Evolutionary conservation across 2,888 invertebrate species (phyloP).

Genomic region (Lithosia quadra): DNA sequence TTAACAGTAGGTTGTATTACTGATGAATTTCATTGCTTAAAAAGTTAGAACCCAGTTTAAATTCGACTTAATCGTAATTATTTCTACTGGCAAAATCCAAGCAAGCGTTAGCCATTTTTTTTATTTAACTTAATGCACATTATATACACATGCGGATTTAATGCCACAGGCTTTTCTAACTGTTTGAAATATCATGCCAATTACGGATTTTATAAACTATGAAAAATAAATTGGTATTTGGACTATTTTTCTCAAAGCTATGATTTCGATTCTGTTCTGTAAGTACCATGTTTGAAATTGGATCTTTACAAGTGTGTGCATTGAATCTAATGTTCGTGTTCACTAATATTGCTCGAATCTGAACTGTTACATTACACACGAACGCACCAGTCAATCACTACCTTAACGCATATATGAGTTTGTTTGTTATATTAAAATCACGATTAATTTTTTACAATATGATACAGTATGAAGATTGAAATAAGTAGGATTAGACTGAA

Average conservation of each 20-base stretch:
- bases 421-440: conserved; percentile 5
- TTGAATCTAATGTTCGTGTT: neutral
- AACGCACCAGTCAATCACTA: neutral
- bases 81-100: neutral
- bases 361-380: neutral
- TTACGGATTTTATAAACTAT: too few species aligned
- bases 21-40: neutral
- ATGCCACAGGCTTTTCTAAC: too few species aligned
- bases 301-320: too few species aligned
- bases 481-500: neutral
- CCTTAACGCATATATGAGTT: neutral
- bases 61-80: neutral
- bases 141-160: too few species aligned
- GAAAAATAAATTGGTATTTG: too few species aligned
- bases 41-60: neutral
- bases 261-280: neutral
- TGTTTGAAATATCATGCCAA: too few species aligned
- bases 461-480: neutral
- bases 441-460: neutral
- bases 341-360: neutral
- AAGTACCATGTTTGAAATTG: too few species aligned
- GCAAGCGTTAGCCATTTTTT: too few species aligned
- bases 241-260: neutral
- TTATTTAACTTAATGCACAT: too few species aligned
- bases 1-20: too few species aligned